Evolutionary conservation across 2,888 invertebrate species (phyloP).

Genomic region (Romanomermis culicivorax): DNA sequence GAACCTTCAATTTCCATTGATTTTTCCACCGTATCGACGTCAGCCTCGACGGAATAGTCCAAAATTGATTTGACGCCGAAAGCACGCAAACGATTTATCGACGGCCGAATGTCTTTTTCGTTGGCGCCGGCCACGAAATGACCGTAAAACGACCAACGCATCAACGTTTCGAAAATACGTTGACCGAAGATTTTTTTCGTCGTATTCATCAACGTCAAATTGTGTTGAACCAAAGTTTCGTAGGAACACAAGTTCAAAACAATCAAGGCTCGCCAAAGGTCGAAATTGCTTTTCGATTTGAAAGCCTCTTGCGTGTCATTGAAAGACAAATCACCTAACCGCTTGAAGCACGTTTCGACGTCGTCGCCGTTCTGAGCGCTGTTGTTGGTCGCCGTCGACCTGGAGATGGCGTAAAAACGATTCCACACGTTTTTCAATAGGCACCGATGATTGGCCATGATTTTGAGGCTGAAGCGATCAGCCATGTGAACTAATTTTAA

Average conservation of each 20-base stretch:
- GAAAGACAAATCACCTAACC: slow-evolving; percentile 46
- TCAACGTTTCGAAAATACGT: slow-evolving; percentile 35
- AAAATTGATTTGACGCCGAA: slow-evolving; percentile 97
- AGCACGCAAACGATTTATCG: slow-evolving; percentile 57
- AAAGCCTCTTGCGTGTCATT: slow-evolving; percentile 71
- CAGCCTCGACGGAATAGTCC: slow-evolving; percentile 95
- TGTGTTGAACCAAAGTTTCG: slow-evolving; percentile 67
- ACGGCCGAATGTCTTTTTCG: slow-evolving; percentile 43
- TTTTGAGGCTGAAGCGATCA: no score
- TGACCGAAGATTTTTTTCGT: slow-evolving; percentile 51
- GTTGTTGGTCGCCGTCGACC: no score
- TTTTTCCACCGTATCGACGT: slow-evolving; percentile 55
- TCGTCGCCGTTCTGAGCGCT: no score
- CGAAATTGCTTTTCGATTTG: slow-evolving; percentile 79
- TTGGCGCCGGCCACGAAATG: slow-evolving; percentile 92
- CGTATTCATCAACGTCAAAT: slow-evolving; percentile 72
- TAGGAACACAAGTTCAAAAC: slow-evolving; percentile 77
- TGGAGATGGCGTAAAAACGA: no score
- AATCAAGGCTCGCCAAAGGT: slow-evolving; percentile 65
- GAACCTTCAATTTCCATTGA: no score
- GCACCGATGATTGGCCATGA: no score
- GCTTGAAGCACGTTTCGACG: background rate
- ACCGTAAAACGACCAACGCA: slow-evolving; percentile 91
- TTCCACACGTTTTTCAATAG: no score
- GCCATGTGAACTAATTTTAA: no score